Evolutionary conservation across 2,888 invertebrate species (phyloP).

Genomic region (Augiades crinisus): DNA sequence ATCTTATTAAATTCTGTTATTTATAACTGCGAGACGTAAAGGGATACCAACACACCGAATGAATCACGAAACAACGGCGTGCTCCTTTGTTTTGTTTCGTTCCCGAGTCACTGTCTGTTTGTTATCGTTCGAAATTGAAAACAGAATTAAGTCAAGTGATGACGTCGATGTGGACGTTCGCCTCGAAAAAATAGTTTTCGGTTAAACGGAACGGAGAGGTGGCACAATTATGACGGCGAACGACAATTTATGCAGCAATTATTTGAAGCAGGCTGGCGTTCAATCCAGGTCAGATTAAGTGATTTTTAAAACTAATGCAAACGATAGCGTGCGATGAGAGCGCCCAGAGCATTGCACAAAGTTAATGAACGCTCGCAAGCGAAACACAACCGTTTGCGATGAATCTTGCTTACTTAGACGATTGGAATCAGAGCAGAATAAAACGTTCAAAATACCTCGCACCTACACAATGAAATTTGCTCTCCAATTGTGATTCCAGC

Average conservation of each 20-base stretch:
- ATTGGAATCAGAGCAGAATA: conserved; percentile 46
- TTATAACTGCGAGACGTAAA: conserved; percentile 52
- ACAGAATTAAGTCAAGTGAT: conserved; percentile 26
- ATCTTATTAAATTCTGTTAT: conserved; percentile 69
- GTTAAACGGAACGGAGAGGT: conserved; percentile 36
- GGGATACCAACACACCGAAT: conserved; percentile 24
- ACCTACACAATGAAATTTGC: conserved; percentile 17
- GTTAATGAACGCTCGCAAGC: conserved; percentile 55
- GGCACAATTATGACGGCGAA: conserved; percentile 62
- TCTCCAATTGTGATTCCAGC: conserved; percentile 16
- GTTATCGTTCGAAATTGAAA: conserved; percentile 36
- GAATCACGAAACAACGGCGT: conserved; percentile 16
- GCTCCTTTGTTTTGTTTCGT: conserved; percentile 19
- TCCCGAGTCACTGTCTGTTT: conserved; percentile 21
- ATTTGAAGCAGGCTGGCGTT: conserved; percentile 66
- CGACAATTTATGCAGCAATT: conserved; percentile 75
- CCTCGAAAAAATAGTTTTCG: conserved; percentile 25
- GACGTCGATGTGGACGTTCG: conserved; percentile 25
- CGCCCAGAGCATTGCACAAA: conserved; percentile 52
- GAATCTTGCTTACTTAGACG: conserved; percentile 43
- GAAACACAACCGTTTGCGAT: conserved; percentile 28
- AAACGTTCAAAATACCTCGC: conserved; percentile 31
- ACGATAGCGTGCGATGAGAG: conserved; percentile 63
- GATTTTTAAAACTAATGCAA: conserved; percentile 77
- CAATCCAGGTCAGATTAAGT: conserved; percentile 77